Evolutionary conservation across 2,797 vertebrate genomes (phyloP).

Genomic region (Mycteria americana): DNA sequence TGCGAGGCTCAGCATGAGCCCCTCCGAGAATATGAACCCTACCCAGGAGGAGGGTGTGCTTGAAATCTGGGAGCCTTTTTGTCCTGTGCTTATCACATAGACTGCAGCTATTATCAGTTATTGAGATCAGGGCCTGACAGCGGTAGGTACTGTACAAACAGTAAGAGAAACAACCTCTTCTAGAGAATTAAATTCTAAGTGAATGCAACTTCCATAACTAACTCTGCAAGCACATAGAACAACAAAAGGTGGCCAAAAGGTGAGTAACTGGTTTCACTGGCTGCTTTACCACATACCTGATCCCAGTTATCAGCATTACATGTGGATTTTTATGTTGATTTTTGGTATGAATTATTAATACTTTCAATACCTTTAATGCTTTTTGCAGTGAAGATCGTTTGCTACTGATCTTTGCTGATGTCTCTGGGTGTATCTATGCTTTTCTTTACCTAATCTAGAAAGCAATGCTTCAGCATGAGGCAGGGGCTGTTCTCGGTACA

Average conservation of each 20-base stretch:
- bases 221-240: background rate
- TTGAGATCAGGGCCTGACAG: background rate
- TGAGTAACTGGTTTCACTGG: background rate
- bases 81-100: background rate
- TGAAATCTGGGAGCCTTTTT: background rate
- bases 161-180: background rate
- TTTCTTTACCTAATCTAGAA: background rate
- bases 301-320: background rate
- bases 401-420: background rate
- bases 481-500: background rate
- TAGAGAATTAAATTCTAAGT: background rate
- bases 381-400: background rate
- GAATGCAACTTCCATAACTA: background rate
- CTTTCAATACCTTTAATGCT: background rate
- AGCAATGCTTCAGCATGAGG: background rate
- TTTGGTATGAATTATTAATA: background rate
- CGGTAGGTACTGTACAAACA: background rate
- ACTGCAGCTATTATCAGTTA: background rate
- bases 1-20: background rate
- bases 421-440: background rate
- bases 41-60: background rate
- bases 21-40: rapidly evolving
- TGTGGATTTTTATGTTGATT: background rate
- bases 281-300: background rate
- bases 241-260: background rate